These are phyloP conservation scores for Petroica traversi DNA, from an alignment of 2,113 vertebrate genomes.

Conservation along the genomic window DNA sequence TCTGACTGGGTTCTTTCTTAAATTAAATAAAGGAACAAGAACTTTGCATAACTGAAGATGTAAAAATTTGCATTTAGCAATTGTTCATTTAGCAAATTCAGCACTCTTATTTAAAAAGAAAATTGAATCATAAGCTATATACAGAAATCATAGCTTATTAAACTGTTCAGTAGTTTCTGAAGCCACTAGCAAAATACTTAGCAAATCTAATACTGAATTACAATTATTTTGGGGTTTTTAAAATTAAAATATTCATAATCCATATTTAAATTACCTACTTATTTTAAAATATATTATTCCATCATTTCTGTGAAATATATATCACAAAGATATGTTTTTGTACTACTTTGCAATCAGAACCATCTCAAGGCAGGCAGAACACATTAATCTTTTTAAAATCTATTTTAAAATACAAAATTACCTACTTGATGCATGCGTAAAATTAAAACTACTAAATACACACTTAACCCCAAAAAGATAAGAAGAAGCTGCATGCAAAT, in stretches of 20 bases:
- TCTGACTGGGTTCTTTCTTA: not conserved
- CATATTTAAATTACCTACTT: not conserved
- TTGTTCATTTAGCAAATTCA: not conserved
- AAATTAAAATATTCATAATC: not conserved
- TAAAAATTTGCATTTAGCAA: not conserved
- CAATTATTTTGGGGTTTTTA: not conserved
- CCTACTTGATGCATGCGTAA: not conserved
- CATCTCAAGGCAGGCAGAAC: not conserved
- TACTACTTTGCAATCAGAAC: not conserved
- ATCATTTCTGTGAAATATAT: not conserved
- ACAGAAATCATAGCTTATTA: not conserved
- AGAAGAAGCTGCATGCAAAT: not conserved
- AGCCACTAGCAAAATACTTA: not conserved
- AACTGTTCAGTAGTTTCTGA: not conserved
- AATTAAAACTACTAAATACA: not conserved
- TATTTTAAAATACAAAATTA: not conserved
- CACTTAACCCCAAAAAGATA: not conserved
- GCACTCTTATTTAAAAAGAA: not conserved
- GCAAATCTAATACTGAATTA: not conserved
- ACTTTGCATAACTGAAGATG: not conserved
- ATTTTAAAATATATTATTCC: not conserved
- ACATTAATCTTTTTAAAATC: accelerated
- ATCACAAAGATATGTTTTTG: not conserved
- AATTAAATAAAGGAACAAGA: not conserved
- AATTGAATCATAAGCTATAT: not conserved